A percentile compares a stretch with the other conserved stretches of the same genome.
Conservation (phyloP, 2,113 vertebrate species). For the Beaufortia kweichowensis region DNA sequence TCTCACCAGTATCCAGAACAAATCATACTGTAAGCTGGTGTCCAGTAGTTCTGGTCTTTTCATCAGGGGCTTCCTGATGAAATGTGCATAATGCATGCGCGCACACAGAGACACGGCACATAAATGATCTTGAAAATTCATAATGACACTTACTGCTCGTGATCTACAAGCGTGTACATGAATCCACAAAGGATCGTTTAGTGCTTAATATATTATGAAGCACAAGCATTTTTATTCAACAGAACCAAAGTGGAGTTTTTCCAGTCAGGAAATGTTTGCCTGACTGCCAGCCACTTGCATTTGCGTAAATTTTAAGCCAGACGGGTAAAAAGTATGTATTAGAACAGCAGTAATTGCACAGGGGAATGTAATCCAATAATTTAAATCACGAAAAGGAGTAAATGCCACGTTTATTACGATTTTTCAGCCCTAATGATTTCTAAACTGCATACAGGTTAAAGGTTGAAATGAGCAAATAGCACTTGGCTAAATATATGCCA, state of each 20-base stretch:
- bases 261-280: constrained; percentile 56
- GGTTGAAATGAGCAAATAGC: constrained; percentile 35
- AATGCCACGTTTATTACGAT: constrained; percentile 57
- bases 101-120: not conserved
- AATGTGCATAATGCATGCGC: not conserved
- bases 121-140: not conserved
- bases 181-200: constrained; percentile 49
- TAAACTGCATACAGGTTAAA: constrained; percentile 37
- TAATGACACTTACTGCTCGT: not conserved
- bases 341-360: constrained; percentile 57
- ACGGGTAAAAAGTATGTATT: constrained; percentile 50
- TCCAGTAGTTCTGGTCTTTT: too few species aligned
- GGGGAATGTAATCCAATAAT: constrained; percentile 58
- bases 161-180: constrained; percentile 13
- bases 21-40: too few species aligned
- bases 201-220: constrained; percentile 36
- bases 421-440: constrained; percentile 33
- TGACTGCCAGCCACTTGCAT: constrained; percentile 55
- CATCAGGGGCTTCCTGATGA: not conserved
- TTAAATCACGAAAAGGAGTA: constrained; percentile 54
- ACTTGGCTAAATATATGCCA: constrained; percentile 36
- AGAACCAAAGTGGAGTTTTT: constrained; percentile 51
- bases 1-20: too few species aligned
- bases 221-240: constrained; percentile 57
- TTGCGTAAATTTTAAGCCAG: constrained; percentile 46